A percentile compares a stretch with the other conserved stretches of the same genome.
These are phyloP conservation scores for Andricus grossulariae DNA, from an alignment of 1,140 invertebrate species.

Conservation along the genomic window DNA sequence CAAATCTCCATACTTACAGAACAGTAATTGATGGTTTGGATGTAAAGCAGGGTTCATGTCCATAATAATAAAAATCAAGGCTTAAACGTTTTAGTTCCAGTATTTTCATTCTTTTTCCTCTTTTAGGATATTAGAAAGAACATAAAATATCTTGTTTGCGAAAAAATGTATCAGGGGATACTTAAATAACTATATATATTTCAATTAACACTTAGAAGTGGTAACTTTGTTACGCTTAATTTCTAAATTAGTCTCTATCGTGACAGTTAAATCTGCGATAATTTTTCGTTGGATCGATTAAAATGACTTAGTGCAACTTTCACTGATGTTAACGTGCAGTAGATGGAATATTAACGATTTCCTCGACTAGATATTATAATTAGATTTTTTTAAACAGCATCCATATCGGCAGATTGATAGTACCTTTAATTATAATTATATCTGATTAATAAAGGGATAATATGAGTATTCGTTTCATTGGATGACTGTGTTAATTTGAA, in stretches of 20 bases:
- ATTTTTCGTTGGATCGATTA: background rate
- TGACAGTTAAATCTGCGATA: background rate
- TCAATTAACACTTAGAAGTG: background rate
- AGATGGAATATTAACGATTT: conserved; percentile 13
- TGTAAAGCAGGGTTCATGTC: background rate
- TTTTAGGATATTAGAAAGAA: background rate
- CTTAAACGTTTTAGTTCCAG: background rate
- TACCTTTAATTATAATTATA: conserved; percentile 9
- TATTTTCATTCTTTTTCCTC: background rate
- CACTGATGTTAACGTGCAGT: conserved; percentile 4
- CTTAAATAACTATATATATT: no score
- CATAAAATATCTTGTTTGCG: no score
- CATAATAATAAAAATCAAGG: background rate
- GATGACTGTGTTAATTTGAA: background rate
- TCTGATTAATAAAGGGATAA: background rate
- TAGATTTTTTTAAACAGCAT: background rate
- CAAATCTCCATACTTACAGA: background rate
- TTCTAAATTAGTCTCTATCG: conserved; percentile 2
- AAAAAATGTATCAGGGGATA: no score
- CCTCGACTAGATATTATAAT: conserved; percentile 22
- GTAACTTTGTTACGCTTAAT: background rate
- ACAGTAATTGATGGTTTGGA: background rate
- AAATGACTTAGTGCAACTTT: conserved; percentile 20
- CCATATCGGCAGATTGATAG: background rate
- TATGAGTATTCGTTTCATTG: background rate